Percentiles rank a stretch among this genome's conserved stretches.
phyloP scores from a whole-genome alignment of 2,113 vertebrate genomes.

The Actenoides hombroni region DNA sequence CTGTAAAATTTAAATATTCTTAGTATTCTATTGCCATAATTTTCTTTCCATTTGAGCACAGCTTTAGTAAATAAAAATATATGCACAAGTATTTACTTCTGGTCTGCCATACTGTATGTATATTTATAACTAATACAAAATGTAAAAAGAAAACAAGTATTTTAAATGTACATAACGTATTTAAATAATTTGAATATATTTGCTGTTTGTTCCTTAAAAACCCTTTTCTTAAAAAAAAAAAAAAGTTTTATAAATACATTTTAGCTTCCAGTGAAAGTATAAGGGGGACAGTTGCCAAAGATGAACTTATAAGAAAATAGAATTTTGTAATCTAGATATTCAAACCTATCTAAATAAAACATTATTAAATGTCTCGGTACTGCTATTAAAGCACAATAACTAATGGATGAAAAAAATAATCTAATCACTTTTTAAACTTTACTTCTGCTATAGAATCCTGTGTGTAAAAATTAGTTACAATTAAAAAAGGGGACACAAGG shows the following conservation, averaged over 20 bases:
- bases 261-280: neutral
- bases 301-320: slow-evolving; percentile 15
- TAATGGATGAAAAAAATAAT: neutral
- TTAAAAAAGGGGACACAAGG: neutral
- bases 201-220: slow-evolving; percentile 37
- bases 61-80: slow-evolving; percentile 36
- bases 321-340: slow-evolving; percentile 24
- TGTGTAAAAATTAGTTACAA: slow-evolving; percentile 11
- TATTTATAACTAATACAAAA: slow-evolving; percentile 53
- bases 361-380: neutral
- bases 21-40: neutral
- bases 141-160: neutral
- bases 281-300: neutral
- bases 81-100: neutral
- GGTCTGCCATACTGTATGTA: neutral
- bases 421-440: neutral
- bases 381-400: neutral
- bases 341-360: slow-evolving; percentile 21
- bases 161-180: slow-evolving; percentile 4
- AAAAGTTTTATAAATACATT: neutral
- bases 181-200: slow-evolving; percentile 36
- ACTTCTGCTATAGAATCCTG: neutral
- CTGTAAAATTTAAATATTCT: slow-evolving; percentile 1
- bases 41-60: neutral
- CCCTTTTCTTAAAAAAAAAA: neutral